phyloP scores from a whole-genome alignment of 1,140 invertebrate genomes.

The Leptopilina clavipes region DNA sequence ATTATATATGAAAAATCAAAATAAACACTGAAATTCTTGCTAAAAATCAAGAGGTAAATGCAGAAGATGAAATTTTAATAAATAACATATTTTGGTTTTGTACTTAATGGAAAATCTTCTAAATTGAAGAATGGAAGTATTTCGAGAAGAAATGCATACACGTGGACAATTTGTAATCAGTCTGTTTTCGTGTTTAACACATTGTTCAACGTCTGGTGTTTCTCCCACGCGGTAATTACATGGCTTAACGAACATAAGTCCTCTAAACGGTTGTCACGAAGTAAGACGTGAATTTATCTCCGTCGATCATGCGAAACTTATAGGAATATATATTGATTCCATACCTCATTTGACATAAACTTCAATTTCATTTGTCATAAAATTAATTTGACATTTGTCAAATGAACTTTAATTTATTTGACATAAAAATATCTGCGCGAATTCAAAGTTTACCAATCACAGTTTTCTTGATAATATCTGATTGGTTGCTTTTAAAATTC shows the following conservation, averaged over 20 bases:
- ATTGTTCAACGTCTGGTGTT: conserved; percentile 40
- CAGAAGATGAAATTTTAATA: background rate
- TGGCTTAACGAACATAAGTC: conserved; percentile 37
- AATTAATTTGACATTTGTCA: no score
- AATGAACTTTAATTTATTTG: no score
- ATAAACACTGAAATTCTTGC: no score
- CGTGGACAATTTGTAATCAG: conserved; percentile 50
- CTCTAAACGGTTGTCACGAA: conserved; percentile 28
- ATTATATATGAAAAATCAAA: no score
- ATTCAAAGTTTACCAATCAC: no score
- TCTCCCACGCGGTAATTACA: conserved; percentile 62
- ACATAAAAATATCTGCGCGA: no score
- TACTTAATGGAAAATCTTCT: background rate
- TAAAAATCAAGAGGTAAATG: no score
- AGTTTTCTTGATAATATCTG: no score
- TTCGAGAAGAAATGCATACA: conserved; percentile 33
- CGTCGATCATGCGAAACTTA: conserved; percentile 23
- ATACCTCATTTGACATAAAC: no score
- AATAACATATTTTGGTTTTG: background rate
- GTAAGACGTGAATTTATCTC: conserved; percentile 16
- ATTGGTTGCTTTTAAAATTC: no score
- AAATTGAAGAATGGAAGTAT: background rate
- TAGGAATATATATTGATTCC: background rate
- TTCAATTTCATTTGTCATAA: no score
- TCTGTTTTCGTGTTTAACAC: conserved; percentile 41